Percentiles rank a stretch among this genome's conserved stretches.
Evolutionary conservation across 2,113 vertebrate species (phyloP).

Genomic region (Australoheros scitulus): DNA sequence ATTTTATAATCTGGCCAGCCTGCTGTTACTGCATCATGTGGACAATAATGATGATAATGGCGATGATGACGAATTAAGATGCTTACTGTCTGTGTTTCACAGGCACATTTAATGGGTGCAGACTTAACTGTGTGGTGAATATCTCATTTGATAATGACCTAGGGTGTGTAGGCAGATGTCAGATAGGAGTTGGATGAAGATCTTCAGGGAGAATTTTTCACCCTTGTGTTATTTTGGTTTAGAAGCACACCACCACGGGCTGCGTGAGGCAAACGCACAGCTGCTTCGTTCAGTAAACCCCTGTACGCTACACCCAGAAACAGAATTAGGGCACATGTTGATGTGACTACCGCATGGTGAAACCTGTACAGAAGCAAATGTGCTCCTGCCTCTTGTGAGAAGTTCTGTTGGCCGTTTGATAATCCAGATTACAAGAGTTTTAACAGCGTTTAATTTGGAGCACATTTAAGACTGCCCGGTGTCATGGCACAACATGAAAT

Average conservation of each 20-base stretch:
- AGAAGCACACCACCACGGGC: conserved; percentile 3
- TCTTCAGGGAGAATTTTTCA: conserved; percentile 20
- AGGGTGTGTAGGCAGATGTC: conserved; percentile 14
- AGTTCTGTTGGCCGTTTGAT: background rate
- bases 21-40: conserved; percentile 54
- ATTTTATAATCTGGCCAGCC: conserved; percentile 47
- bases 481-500: background rate
- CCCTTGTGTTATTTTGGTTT: conserved; percentile 22
- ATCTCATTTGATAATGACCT: background rate
- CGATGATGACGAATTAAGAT: conserved; percentile 41
- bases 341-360: background rate
- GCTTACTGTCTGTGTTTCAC: conserved; percentile 25
- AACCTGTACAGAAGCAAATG: background rate
- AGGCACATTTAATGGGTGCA: conserved; percentile 12
- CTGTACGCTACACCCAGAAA: background rate
- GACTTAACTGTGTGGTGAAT: background rate
- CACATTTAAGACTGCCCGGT: background rate
- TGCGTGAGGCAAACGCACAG: conserved; percentile 2
- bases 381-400: background rate
- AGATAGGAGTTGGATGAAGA: conserved; percentile 1
- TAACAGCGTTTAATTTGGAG: background rate
- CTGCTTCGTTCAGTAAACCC: conserved; percentile 13
- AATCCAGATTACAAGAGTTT: background rate
- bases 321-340: background rate
- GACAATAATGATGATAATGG: conserved; percentile 50